Evolutionary conservation across 2,888 invertebrate genomes (phyloP).

Genomic region (Pseudanteris insignis): DNA sequence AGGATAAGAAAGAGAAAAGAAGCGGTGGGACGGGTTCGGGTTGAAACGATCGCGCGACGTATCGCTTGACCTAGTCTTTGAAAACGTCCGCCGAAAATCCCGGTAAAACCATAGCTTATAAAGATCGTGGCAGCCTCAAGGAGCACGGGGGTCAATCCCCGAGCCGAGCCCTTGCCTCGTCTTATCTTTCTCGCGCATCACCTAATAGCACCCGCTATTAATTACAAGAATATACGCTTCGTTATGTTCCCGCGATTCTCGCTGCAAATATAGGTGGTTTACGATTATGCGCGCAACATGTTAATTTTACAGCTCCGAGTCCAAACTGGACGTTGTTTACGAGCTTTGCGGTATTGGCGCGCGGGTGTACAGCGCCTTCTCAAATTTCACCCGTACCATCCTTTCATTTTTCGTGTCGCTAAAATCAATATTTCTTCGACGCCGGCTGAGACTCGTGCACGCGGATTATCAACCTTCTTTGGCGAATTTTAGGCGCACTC

Average conservation of each 20-base stretch:
- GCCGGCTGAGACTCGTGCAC: neutral
- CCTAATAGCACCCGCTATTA: slow-evolving; percentile 46
- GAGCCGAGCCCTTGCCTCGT: slow-evolving; percentile 31
- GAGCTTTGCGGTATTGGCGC: slow-evolving; percentile 39
- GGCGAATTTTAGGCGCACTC: too few relatives aligned
- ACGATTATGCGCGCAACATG: slow-evolving; percentile 48
- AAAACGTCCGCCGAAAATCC: too few relatives aligned
- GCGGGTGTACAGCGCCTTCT: slow-evolving; percentile 41
- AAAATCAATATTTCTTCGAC: slow-evolving; percentile 44
- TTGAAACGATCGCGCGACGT: too few relatives aligned
- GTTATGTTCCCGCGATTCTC: slow-evolving; percentile 45
- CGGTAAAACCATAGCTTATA: too few relatives aligned
- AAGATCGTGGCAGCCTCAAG: neutral
- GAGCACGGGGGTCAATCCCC: slow-evolving; percentile 30
- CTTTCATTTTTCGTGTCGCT: slow-evolving; percentile 39
- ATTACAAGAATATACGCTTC: slow-evolving; percentile 47
- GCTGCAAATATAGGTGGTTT: slow-evolving; percentile 46
- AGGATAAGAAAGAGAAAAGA: too few relatives aligned
- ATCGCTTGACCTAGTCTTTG: too few relatives aligned
- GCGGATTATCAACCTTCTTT: too few relatives aligned
- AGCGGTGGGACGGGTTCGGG: too few relatives aligned
- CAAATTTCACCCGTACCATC: slow-evolving; percentile 41
- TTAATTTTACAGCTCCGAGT: slow-evolving; percentile 46
- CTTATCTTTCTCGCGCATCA: slow-evolving; percentile 45
- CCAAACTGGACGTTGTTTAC: slow-evolving; percentile 46